Evolutionary conservation across 35 echinoderm and acorn worm genomes (phyloP).

Genomic region (Hemicentrotus pulcherrimus): DNA sequence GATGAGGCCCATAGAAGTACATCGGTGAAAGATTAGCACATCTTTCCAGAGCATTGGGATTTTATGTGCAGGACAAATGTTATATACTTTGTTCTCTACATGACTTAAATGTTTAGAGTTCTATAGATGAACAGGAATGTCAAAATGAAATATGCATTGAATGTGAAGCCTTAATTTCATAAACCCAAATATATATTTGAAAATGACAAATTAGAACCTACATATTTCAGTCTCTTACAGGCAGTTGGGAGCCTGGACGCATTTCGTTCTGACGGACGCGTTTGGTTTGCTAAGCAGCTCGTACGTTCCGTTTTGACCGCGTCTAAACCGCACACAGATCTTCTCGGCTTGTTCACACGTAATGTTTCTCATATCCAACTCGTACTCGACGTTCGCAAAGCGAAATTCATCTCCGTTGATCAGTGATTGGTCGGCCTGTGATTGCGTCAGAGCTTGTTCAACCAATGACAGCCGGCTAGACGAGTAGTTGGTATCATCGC

Average conservation of each 20-base stretch:
- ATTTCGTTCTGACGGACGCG: slow-evolving; percentile 22
- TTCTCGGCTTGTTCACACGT: background rate
- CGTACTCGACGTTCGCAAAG: background rate
- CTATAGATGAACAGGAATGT: no score
- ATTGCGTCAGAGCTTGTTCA: slow-evolving; percentile 48
- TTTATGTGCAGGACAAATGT: no score
- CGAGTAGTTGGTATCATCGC: background rate
- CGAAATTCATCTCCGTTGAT: background rate
- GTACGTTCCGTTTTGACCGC: background rate
- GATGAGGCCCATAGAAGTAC: no score
- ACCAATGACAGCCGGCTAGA: slow-evolving; percentile 28
- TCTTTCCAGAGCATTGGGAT: no score
- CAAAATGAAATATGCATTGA: no score
- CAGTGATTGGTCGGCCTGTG: slow-evolving; percentile 36
- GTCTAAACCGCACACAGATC: slow-evolving; percentile 44
- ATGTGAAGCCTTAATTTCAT: no score
- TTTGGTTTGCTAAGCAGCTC: slow-evolving; percentile 41
- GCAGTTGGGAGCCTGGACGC: background rate
- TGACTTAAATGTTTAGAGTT: no score
- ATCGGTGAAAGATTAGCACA: no score
- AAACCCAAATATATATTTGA: no score
- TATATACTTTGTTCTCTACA: no score
- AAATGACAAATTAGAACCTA: background rate
- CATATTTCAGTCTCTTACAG: background rate
- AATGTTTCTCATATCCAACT: slow-evolving; percentile 6